A percentile compares a stretch with the other conserved stretches of the same genome.
Conservation (phyloP, 2,113 vertebrate genomes). For the Oncorhynchus mykiss region DNA sequence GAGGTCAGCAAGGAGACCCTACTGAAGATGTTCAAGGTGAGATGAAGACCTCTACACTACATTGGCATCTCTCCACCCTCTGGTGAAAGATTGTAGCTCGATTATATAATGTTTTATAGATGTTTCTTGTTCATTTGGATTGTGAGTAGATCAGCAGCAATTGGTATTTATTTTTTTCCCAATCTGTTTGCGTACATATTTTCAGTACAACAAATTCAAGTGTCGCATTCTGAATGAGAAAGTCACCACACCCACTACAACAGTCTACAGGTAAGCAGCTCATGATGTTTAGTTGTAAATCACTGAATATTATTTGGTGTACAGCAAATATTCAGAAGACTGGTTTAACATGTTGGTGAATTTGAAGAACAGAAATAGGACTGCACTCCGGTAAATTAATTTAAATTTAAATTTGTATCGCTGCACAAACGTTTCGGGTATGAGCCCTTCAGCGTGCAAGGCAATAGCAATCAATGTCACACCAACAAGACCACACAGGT, state of each 20-base stretch:
- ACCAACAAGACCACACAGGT: no score
- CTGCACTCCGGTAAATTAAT: no score
- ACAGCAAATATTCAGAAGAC: no score
- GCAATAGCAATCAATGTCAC: no score
- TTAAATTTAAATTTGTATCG: no score
- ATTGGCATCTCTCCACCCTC: background rate
- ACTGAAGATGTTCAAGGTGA: slow-evolving; percentile 96
- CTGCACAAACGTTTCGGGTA: no score
- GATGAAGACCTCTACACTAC: background rate
- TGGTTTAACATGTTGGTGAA: no score
- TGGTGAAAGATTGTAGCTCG: background rate
- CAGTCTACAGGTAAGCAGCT: slow-evolving; percentile 86
- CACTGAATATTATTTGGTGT: background rate
- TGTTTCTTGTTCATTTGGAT: background rate
- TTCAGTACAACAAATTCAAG: slow-evolving; percentile 97
- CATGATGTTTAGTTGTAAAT: background rate
- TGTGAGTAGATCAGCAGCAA: background rate
- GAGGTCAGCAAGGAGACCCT: slow-evolving; percentile 94
- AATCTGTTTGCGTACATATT: slow-evolving; percentile 11
- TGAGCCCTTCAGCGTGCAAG: no score
- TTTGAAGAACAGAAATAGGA: no score
- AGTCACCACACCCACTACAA: slow-evolving; percentile 92
- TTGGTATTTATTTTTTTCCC: background rate
- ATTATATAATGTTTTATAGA: background rate
- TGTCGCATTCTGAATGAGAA: slow-evolving; percentile 97